Base-by-base conservation (phyloP, 1,140 invertebrate genomes). In the Drosophila chauvacae region DNA sequence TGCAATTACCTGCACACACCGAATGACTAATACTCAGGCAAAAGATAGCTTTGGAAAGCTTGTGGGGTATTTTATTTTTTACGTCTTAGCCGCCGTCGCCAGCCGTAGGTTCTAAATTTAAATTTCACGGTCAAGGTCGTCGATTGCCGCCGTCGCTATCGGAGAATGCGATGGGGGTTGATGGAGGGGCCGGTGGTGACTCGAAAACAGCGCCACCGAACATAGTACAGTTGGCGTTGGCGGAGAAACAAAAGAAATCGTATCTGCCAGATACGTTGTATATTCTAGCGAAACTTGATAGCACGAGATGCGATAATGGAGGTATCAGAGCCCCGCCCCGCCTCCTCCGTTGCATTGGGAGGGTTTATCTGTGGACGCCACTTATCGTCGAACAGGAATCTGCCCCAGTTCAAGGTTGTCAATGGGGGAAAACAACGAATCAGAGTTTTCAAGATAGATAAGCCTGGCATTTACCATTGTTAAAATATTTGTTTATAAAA, bases 51-150 rank as follows among this genome's bases (percentile, higher is more conserved):
- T 53, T 65, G 44, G 14, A 70, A 72, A 82, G 76, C 79, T 86
- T 50, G 68, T 69, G 58, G 58, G 79, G 56, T 77, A 48, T 69
- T 88, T 79, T 74, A 80, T 80, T 77, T 79, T 87, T 88, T 88
- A 88, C 81, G 84, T 81, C 84, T 87, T 78, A 81, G 77, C 42
- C 80, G 45, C 47, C 56, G 57, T 7, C 48, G 62, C 2, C 41
- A 39, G 71, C 59, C 61, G 50, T 68, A 62, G 72, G 68, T 90
- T 90, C 86, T 90, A 90, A 85, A 90, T 85, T 81, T 90, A 90
- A 79, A 90, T 90, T 90, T 90, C 81, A 90, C 85, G 85, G 85
- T 90, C 85, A 90, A 90, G 85, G 85, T 90, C 85, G 78, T 71
- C 77, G 58, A 57, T 80, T 61, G 64, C 58, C 64, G 68, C 10